These are phyloP conservation scores for Gerris buenoi DNA, from an alignment of 1,140 invertebrate genomes.

Conservation along the genomic window DNA sequence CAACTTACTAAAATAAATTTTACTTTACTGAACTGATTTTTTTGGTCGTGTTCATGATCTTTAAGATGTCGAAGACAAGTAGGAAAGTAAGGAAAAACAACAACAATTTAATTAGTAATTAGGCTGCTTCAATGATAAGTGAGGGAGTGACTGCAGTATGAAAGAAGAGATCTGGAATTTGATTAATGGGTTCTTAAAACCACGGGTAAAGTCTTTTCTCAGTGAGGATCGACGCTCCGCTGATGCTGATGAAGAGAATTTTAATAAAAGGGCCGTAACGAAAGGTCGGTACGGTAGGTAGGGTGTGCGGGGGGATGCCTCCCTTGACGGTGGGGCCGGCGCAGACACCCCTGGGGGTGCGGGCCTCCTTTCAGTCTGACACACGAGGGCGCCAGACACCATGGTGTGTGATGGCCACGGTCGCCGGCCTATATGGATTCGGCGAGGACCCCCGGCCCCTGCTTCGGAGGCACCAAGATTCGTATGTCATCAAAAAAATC, in stretches of 20 bases:
- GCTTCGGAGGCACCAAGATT: conserved; percentile 22
- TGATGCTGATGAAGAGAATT: neutral
- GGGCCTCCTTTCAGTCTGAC: neutral
- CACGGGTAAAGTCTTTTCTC: too few relatives aligned
- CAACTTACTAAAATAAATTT: too few relatives aligned
- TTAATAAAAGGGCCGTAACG: neutral
- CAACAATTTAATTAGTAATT: too few relatives aligned
- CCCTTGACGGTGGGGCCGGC: conserved; percentile 6
- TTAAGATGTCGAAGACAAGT: too few relatives aligned
- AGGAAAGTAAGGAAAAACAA: too few relatives aligned
- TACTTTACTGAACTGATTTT: too few relatives aligned
- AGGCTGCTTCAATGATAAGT: too few relatives aligned
- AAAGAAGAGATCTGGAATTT: too few relatives aligned
- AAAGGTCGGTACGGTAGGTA: neutral
- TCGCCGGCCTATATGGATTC: conserved; percentile 33
- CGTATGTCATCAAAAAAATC: too few relatives aligned
- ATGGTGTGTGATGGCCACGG: conserved; percentile 28
- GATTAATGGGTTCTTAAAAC: too few relatives aligned
- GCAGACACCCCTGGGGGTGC: neutral
- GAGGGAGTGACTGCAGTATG: too few relatives aligned
- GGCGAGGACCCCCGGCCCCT: conserved; percentile 29
- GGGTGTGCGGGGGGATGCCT: neutral
- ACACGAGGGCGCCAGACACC: conserved; percentile 3
- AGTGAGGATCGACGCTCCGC: neutral
- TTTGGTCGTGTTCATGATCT: too few relatives aligned